Conservation (phyloP, 2,797 vertebrate genomes). For the Gadopsis marmoratus region DNA sequence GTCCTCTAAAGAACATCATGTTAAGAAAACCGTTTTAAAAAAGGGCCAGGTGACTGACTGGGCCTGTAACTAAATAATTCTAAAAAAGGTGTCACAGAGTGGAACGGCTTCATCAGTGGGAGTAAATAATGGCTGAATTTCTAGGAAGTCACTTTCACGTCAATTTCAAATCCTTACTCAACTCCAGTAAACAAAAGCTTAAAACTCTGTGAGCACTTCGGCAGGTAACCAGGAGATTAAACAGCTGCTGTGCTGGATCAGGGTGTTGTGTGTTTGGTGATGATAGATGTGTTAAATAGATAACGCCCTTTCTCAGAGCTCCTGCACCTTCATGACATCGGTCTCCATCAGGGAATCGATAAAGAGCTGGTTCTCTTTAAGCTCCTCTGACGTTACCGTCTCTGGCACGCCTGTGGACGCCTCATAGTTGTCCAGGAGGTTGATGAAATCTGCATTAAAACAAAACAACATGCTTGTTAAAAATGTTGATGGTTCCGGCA, state of each 20-base stretch:
- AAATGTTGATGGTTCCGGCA: background rate
- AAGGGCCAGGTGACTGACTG: background rate
- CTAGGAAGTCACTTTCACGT: background rate
- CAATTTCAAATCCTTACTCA: background rate
- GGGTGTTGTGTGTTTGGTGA: background rate
- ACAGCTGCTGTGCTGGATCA: conserved; percentile 15
- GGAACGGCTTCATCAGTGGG: no score
- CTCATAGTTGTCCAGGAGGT: conserved; percentile 92
- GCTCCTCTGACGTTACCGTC: conserved; percentile 87
- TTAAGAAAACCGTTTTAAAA: background rate
- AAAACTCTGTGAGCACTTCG: background rate
- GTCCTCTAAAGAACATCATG: background rate
- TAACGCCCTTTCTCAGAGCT: background rate
- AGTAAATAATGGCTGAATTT: background rate
- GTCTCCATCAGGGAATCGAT: conserved; percentile 87
- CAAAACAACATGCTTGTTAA: background rate
- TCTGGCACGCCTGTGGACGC: conserved; percentile 87
- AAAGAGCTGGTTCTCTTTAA: conserved; percentile 85
- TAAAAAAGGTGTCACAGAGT: no score
- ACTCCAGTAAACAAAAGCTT: background rate
- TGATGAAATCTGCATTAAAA: conserved; percentile 84
- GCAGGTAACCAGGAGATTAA: conserved; percentile 1
- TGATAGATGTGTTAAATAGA: background rate
- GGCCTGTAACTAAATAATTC: background rate
- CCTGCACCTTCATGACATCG: conserved; percentile 87